phyloP scores from a whole-genome alignment of 2,113 vertebrate species.

The Psammodynastes pulverulentus region DNA sequence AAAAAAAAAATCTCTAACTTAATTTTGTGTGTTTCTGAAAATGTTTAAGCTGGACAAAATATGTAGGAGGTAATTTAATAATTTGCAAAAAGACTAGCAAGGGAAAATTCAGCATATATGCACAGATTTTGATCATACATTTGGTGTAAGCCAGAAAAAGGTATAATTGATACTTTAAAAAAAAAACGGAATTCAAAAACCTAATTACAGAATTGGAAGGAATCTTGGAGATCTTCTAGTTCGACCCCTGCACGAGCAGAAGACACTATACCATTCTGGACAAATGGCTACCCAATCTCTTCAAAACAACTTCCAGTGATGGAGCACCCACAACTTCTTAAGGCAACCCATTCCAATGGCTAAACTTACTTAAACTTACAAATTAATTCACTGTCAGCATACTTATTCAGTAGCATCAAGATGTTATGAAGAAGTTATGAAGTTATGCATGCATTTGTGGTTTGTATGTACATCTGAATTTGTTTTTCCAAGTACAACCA shows the following conservation, averaged over 20 bases:
- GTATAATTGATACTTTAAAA: background rate
- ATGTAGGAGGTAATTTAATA: background rate
- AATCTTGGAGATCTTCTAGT: background rate
- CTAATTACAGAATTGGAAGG: background rate
- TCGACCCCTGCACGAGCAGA: background rate
- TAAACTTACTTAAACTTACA: background rate
- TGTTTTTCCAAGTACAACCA: background rate
- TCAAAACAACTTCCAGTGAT: background rate
- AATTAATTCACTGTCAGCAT: background rate
- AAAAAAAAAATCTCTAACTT: conserved; percentile 19
- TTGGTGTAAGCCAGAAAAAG: background rate
- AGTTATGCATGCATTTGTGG: background rate
- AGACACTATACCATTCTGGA: background rate
- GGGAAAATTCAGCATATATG: background rate
- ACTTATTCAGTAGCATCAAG: background rate
- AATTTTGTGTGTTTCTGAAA: conserved; percentile 16
- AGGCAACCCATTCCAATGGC: background rate
- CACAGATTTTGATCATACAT: background rate
- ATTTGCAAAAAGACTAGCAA: background rate
- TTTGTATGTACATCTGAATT: background rate
- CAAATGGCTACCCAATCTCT: background rate
- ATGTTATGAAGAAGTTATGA: background rate
- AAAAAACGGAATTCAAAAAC: background rate
- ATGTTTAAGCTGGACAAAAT: conserved; percentile 25
- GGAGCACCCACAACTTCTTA: background rate